Base-by-base conservation (phyloP, 2,888 invertebrate species). In the Tortricodes alternella region DNA sequence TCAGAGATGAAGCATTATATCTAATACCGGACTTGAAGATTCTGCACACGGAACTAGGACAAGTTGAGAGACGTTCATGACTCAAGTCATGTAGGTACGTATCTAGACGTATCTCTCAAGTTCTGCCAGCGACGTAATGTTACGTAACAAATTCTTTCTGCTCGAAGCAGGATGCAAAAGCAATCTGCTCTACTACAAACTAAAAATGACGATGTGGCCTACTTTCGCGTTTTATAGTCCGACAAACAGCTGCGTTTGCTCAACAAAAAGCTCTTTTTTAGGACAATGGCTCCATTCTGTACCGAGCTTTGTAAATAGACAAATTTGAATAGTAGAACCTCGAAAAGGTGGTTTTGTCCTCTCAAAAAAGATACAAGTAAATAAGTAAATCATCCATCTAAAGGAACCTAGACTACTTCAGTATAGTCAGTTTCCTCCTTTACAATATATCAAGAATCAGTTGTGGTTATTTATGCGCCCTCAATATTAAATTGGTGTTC, bases 241-340 rank as follows among this genome's bases (percentile, higher is more conserved):
- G 34, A 38, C 41, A 44, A 48, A 50, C 49, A 56, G 49, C 56
- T 56, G 49, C 56, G 49, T 56, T 56, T 32, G 56, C 29, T 16
- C 21, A 53, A 56, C 44, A 56, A 49, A 46, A 55, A 49, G 56
- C 35, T 55, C 44, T 50, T 56, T 56, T n/a, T 56, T 49, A 35
- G 48, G 41, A 55, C 55, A 55, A 49, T 55, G 48, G 41, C 23
- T 41, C 41, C 39, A 24, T 53, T 48, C 27, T 53, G 27, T 50
- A 19, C 9, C 34, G 21, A 49, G 49, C 49, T 56, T 35, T 43
- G 49, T 46, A 35, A 29, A 23, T 19, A 32, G 13, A 27, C 13
- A 19, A 29, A 34, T 34, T 55, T 35, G 11, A 11, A 46, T 39
- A 41, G 19, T 18, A 48, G 23, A 39, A 24, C 34, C 39, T 34